A percentile compares a stretch with the other conserved stretches of the same genome.
phyloP scores from a whole-genome alignment of 2,797 vertebrate genomes.

The Onychomys torridus region DNA sequence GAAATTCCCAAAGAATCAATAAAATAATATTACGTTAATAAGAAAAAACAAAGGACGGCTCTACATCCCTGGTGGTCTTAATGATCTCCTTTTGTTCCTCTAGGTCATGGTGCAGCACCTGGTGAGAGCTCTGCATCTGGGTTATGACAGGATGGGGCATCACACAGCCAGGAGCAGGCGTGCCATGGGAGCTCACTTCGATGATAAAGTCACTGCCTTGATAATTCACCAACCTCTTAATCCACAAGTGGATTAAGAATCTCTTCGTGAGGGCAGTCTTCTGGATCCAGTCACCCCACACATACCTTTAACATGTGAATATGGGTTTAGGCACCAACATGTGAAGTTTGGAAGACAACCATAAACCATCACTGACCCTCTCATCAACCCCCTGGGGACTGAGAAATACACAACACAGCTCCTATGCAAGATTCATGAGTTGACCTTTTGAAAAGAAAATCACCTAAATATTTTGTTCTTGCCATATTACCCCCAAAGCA shows the following conservation, averaged over 20 bases:
- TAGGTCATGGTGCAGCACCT: background rate
- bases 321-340: background rate
- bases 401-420: background rate
- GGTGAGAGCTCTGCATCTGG: background rate
- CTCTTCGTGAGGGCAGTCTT: background rate
- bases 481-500: conserved; percentile 61
- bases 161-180: accelerated
- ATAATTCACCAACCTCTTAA: background rate
- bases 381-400: background rate
- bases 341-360: background rate
- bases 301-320: background rate
- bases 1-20: no score
- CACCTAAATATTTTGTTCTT: background rate
- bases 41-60: background rate
- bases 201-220: background rate
- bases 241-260: background rate
- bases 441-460: conserved; percentile 25
- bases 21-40: no score
- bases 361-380: background rate
- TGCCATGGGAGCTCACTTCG: background rate
- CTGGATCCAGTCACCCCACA: background rate
- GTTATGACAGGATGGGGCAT: background rate
- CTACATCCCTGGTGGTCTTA: background rate
- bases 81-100: background rate
- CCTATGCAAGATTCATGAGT: conserved; percentile 18